phyloP scores from a whole-genome alignment of 1,140 invertebrate genomes.

The Zaprionus lachaisei region DNA sequence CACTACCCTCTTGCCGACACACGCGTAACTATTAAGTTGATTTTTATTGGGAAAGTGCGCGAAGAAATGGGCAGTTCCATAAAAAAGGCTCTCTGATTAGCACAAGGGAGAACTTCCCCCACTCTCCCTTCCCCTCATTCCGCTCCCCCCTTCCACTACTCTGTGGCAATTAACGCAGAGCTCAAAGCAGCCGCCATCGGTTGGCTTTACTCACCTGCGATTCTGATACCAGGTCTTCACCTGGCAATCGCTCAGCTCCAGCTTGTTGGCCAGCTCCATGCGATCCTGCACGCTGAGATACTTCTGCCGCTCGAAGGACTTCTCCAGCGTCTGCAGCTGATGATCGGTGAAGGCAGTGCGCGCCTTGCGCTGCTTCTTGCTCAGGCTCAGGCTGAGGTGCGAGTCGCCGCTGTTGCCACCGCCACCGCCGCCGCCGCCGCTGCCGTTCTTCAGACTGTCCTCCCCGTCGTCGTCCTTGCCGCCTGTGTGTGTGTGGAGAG shows the following conservation, averaged over 20 bases:
- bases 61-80: conserved; percentile 75
- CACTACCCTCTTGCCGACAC: neutral
- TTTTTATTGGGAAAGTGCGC: conserved; percentile 79
- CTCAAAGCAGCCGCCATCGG: conserved; percentile 86
- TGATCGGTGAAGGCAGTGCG: conserved; percentile 99
- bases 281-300: conserved; percentile 99
- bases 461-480: conserved; percentile 83
- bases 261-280: conserved; percentile 98
- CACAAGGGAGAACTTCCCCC: neutral
- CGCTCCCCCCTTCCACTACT: neutral
- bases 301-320: conserved; percentile 98
- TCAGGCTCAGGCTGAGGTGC: conserved; percentile 86
- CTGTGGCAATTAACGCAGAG: too few relatives aligned
- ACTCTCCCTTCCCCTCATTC: neutral
- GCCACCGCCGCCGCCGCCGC: conserved; percentile 53
- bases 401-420: conserved; percentile 67
- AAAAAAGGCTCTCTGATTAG: conserved; percentile 74
- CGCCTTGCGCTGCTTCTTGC: conserved; percentile 98
- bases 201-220: conserved; percentile 86
- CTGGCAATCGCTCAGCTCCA: conserved; percentile 98
- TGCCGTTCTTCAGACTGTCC: conserved; percentile 76
- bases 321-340: conserved; percentile 98
- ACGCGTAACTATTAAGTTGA: conserved; percentile 55
- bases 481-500: conserved; percentile 44
- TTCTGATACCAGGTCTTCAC: conserved; percentile 99